phyloP scores from a whole-genome alignment of 2,888 invertebrate species.

The Stratiomys singularior region DNA sequence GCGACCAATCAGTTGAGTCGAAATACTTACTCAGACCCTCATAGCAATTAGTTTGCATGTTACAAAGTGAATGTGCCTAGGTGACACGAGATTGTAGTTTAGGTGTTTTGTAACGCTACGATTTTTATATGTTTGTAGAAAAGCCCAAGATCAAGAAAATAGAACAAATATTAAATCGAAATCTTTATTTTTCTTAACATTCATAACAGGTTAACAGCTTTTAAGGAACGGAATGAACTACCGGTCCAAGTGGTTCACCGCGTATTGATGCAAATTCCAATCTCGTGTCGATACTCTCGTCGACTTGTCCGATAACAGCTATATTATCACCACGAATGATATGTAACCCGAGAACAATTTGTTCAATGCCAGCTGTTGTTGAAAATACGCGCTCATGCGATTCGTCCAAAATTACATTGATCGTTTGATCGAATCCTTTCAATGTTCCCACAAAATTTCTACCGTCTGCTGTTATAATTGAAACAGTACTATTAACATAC shows the following conservation, averaged over 20 bases:
- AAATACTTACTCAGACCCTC: neutral
- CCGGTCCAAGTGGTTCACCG: conserved; percentile 85
- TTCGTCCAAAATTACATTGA: conserved; percentile 97
- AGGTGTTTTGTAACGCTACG: conserved; percentile 39
- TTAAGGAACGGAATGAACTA: conserved; percentile 70
- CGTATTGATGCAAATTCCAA: conserved; percentile 82
- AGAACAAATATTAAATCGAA: neutral
- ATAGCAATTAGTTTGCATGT: conserved; percentile 18
- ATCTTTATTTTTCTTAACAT: conserved; percentile 10
- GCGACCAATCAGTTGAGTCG: neutral
- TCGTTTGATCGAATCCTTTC: conserved; percentile 99
- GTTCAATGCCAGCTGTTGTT: conserved; percentile 88
- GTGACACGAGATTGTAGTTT: conserved; percentile 26
- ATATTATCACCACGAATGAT: conserved; percentile 99
- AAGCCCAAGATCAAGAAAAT: neutral
- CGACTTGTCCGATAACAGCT: conserved; percentile 86
- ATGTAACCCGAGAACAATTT: conserved; percentile 95
- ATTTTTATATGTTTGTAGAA: conserved; percentile 38
- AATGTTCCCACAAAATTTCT: conserved; percentile 96
- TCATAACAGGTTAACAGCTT: neutral
- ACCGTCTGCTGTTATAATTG: conserved; percentile 96
- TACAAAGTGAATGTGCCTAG: conserved; percentile 44
- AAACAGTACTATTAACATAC: conserved; percentile 91
- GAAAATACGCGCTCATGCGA: conserved; percentile 99
- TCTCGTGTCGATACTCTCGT: conserved; percentile 84